These are phyloP conservation scores for Pteronotus mesoamericanus DNA, from an alignment of 2,797 vertebrate genomes.

Conservation along the genomic window DNA sequence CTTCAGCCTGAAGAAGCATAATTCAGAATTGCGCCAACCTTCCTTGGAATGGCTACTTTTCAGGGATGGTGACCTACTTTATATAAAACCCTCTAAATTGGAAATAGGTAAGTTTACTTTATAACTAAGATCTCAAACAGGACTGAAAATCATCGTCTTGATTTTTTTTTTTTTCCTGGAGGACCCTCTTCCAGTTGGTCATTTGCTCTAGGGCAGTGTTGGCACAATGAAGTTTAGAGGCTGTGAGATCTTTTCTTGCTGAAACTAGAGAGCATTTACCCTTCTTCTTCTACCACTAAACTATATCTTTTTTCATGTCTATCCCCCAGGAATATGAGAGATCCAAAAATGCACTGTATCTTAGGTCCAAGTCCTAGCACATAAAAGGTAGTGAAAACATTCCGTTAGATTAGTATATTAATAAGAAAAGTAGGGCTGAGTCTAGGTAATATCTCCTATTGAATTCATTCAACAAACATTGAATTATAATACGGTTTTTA, in stretches of 20 bases:
- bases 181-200: not conserved
- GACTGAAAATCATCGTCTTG: not conserved
- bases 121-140: not conserved
- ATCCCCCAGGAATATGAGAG: not conserved
- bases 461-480: not conserved
- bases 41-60: not conserved
- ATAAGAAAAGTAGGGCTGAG: not conserved
- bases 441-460: not conserved
- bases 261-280: not conserved
- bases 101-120: not conserved
- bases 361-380: not conserved
- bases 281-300: not conserved
- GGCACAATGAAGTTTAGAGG: not conserved
- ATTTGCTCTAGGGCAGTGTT: not conserved
- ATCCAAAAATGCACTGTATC: not conserved
- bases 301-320: not conserved
- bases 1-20: slow-evolving; percentile 19
- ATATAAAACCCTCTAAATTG: slow-evolving; percentile 3
- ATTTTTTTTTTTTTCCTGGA: not conserved
- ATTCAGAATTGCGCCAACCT: slow-evolving; percentile 15
- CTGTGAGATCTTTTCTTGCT: not conserved
- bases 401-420: not conserved
- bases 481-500: not conserved
- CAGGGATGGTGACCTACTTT: not conserved
- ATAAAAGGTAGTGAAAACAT: not conserved